Conservation (phyloP, 2,888 invertebrate genomes). For the Himalopsyche japonica region DNA sequence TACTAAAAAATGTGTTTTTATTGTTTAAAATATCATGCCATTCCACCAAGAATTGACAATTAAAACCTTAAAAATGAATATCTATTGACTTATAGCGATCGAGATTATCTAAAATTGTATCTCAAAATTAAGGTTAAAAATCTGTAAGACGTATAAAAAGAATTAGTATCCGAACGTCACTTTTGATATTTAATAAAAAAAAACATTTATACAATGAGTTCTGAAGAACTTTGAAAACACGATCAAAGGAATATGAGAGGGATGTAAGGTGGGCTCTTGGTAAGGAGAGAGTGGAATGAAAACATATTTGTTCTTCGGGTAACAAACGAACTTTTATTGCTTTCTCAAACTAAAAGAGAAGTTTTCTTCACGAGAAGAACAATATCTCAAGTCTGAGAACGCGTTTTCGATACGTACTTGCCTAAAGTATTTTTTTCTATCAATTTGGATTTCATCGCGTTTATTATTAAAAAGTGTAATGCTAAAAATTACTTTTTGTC, state of each 20-base stretch:
- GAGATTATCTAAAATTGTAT: no score
- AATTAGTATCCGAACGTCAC: background rate
- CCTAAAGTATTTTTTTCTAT: constrained; percentile 16
- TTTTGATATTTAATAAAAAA: constrained; percentile 25
- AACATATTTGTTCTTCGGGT: constrained; percentile 38
- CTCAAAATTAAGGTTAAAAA: no score
- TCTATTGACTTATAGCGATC: no score
- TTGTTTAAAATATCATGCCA: no score
- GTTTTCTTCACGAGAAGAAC: constrained; percentile 23
- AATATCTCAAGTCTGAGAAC: constrained; percentile 34
- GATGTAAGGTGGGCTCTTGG: background rate
- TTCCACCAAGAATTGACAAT: no score
- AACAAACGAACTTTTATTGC: constrained; percentile 40
- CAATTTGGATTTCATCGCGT: constrained; percentile 15
- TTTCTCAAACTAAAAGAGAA: constrained; percentile 34
- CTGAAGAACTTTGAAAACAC: constrained; percentile 5
- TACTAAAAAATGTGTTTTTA: no score
- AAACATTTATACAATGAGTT: constrained; percentile 23
- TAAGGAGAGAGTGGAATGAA: constrained; percentile 6
- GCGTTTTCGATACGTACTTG: constrained; percentile 10
- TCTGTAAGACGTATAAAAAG: no score
- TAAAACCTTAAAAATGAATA: no score
- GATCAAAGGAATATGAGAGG: constrained; percentile 14
- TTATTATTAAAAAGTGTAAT: background rate
- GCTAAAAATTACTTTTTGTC: no score